phyloP scores from a whole-genome alignment of 2,797 vertebrate genomes.

The Acrocephalus scirpaceus region DNA sequence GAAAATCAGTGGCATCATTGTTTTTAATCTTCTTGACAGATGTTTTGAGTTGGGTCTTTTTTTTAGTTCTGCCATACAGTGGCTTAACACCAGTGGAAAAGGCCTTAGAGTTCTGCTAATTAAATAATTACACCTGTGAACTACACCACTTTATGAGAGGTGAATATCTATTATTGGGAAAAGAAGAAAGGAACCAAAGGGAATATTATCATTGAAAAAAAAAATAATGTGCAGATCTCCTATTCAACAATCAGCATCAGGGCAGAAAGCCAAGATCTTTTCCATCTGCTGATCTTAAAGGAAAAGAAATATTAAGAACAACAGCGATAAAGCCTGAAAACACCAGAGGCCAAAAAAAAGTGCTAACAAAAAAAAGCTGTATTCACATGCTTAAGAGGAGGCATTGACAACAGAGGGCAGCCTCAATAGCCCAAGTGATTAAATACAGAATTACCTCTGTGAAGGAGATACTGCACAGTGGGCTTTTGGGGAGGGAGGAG shows the following conservation, averaged over 20 bases:
- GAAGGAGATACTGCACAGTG: neutral
- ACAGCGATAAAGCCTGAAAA: neutral
- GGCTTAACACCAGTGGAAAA: neutral
- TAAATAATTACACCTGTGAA: neutral
- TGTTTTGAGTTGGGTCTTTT: neutral
- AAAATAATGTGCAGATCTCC: neutral
- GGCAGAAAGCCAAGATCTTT: neutral
- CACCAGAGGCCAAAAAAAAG: neutral
- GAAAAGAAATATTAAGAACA: neutral
- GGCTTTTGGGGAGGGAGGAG: neutral
- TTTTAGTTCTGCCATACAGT: neutral
- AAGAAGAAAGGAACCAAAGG: neutral
- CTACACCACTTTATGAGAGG: neutral
- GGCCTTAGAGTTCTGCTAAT: neutral
- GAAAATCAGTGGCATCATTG: neutral
- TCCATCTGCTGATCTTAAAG: neutral
- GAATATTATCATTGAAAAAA: neutral
- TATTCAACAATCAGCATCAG: neutral
- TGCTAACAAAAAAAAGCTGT: neutral
- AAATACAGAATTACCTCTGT: neutral
- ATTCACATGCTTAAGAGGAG: neutral
- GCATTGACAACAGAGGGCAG: neutral
- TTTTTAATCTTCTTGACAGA: neutral
- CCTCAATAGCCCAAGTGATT: neutral
- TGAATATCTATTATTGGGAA: neutral